Evolutionary conservation across 2,797 vertebrate species (phyloP).

Genomic region (Cuculus canorus): DNA sequence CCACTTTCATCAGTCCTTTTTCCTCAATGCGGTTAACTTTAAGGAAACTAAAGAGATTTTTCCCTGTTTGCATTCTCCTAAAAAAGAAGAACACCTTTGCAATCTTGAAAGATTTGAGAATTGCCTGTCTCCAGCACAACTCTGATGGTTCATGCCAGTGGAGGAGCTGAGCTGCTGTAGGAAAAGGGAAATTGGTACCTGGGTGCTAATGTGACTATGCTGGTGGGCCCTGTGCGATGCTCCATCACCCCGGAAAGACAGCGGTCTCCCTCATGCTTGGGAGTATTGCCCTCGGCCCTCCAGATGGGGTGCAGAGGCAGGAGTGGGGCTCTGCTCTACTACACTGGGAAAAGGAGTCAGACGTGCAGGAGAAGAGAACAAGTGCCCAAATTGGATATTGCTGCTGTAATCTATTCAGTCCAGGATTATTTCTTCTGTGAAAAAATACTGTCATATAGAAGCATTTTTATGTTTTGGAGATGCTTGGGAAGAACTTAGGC

Average conservation of each 20-base stretch:
- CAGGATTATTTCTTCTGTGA: not conserved
- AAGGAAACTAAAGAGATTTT: not conserved
- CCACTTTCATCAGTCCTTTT: not conserved
- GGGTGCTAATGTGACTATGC: not conserved
- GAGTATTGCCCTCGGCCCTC: not conserved
- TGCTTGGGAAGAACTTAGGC: not conserved
- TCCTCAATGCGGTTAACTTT: not conserved
- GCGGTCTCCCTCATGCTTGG: not conserved
- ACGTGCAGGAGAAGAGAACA: not conserved
- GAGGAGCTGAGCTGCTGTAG: not conserved
- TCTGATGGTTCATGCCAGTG: not conserved
- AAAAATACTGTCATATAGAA: rapidly evolving
- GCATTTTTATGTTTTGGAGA: not conserved
- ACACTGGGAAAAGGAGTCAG: not conserved
- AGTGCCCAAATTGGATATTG: not conserved
- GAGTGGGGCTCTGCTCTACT: not conserved
- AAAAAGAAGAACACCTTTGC: not conserved
- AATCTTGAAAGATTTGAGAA: not conserved
- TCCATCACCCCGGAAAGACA: not conserved
- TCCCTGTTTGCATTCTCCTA: not conserved
- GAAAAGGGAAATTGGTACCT: not conserved
- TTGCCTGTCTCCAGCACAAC: not conserved
- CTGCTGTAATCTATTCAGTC: not conserved
- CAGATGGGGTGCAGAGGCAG: not conserved
- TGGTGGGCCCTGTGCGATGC: not conserved